A percentile compares a stretch with the other conserved stretches of the same genome.
phyloP scores from a whole-genome alignment of 2,113 vertebrate genomes.

The Muntiacus muntjak region DNA sequence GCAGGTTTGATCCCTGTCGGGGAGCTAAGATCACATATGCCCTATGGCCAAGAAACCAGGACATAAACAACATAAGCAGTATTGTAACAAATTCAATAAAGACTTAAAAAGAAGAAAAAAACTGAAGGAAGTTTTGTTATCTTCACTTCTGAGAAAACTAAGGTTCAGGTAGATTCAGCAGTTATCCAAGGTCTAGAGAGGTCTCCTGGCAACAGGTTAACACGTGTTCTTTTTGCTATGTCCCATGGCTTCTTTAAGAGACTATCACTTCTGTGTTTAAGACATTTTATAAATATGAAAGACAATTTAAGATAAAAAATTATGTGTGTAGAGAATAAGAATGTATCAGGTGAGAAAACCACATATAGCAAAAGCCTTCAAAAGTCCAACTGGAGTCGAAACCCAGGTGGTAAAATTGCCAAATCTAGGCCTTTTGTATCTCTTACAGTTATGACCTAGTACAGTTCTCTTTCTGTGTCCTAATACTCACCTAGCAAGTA shows the following conservation, averaged over 20 bases:
- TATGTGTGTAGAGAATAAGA: background rate
- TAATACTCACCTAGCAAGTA: background rate
- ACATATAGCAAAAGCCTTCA: background rate
- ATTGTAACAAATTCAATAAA: too few species aligned
- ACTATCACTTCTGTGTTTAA: background rate
- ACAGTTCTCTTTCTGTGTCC: background rate
- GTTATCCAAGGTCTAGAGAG: background rate
- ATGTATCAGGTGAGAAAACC: background rate
- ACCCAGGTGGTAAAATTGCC: background rate
- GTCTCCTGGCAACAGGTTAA: background rate
- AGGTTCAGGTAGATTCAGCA: background rate
- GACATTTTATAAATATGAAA: background rate
- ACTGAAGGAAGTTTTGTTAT: background rate
- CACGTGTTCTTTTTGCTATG: background rate
- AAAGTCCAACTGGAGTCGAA: background rate
- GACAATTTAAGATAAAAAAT: background rate
- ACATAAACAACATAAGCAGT: too few species aligned
- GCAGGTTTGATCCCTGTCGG: too few species aligned
- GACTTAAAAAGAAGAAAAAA: background rate
- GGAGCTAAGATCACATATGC: too few species aligned
- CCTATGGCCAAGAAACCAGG: too few species aligned
- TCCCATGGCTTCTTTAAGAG: background rate
- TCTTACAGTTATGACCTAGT: background rate
- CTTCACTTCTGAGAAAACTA: background rate
- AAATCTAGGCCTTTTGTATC: background rate